Conservation (phyloP, 2,888 invertebrate species). For the Hetaerina titia region DNA sequence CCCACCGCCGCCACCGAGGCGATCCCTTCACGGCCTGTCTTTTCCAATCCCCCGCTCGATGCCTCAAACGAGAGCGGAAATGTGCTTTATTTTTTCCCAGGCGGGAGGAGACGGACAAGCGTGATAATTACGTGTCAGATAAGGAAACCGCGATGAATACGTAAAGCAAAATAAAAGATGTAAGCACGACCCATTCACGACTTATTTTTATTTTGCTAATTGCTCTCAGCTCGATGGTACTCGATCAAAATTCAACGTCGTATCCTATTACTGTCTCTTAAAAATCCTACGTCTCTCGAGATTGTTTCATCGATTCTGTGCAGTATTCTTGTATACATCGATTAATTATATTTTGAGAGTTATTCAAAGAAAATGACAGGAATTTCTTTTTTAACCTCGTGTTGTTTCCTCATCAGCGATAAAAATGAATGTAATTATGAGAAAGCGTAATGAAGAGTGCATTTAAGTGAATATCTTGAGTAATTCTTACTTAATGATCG, state of each 20-base stretch:
- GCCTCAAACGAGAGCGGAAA: neutral
- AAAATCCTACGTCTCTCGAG: neutral
- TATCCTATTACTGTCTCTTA: neutral
- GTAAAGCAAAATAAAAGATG: too few species aligned
- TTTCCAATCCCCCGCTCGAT: neutral
- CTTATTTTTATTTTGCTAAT: neutral
- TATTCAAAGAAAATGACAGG: neutral
- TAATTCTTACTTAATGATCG: too few species aligned
- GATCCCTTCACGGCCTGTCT: neutral
- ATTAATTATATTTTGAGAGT: neutral
- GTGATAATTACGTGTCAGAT: slow-evolving; percentile 28
- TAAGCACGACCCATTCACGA: too few species aligned
- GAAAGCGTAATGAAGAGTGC: neutral
- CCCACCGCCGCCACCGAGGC: too few species aligned
- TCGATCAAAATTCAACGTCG: neutral
- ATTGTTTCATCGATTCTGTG: neutral
- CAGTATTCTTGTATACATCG: neutral
- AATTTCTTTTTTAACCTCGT: neutral
- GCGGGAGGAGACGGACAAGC: neutral
- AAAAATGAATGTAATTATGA: neutral
- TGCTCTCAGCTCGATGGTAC: neutral
- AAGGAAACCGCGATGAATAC: neutral
- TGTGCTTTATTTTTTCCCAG: neutral
- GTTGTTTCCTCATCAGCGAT: neutral
- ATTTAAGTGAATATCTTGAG: neutral